Conservation (phyloP, 2,888 invertebrate species). For the Zhuqinia jingwanae region DNA sequence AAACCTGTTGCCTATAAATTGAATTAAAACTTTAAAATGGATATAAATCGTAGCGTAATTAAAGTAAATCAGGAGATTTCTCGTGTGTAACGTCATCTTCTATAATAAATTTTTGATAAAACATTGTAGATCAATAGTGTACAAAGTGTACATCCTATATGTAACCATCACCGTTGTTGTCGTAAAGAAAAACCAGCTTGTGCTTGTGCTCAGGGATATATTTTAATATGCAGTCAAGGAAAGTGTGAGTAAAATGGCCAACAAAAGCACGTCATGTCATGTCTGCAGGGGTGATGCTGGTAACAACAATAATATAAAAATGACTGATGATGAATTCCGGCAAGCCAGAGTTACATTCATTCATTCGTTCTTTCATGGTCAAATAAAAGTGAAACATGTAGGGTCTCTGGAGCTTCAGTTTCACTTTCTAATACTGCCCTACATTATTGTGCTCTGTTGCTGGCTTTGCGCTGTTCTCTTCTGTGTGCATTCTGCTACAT, state of each 20-base stretch:
- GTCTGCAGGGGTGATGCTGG: background rate
- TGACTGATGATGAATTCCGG: background rate
- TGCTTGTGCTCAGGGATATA: background rate
- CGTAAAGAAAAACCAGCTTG: constrained; percentile 11
- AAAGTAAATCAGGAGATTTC: constrained; percentile 15
- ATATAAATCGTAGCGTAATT: background rate
- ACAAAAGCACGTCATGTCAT: background rate
- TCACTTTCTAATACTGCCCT: constrained; percentile 64
- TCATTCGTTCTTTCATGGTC: constrained; percentile 59
- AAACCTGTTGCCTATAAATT: constrained; percentile 49
- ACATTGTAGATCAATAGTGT: background rate
- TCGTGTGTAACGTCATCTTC: background rate
- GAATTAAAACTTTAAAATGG: background rate
- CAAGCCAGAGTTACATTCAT: background rate
- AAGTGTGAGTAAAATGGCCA: constrained; percentile 1
- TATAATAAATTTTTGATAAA: background rate
- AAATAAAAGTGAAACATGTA: constrained; percentile 60
- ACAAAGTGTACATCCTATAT: too few relatives aligned
- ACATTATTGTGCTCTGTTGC: constrained; percentile 5
- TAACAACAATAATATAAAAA: background rate
- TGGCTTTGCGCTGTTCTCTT: background rate
- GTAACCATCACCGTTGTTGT: background rate
- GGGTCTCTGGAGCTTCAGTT: constrained; percentile 64
- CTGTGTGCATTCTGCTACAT: background rate
- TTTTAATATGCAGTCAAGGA: background rate